Evolutionary conservation across 2,113 vertebrate species (phyloP).

Genomic region (Rallus limicola): DNA sequence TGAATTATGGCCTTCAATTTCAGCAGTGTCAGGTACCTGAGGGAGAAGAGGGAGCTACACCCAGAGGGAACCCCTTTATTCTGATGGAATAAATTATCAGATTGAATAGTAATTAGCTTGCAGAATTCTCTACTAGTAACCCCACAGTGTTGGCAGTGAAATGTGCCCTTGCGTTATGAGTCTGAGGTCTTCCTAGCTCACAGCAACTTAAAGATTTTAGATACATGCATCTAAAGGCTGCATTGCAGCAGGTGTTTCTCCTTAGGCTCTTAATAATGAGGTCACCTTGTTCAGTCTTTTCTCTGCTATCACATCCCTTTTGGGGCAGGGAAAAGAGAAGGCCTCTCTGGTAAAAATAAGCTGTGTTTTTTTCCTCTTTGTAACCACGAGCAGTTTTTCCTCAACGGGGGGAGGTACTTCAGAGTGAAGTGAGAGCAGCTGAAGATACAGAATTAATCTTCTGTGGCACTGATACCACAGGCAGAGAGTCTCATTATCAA

Average conservation of each 20-base stretch:
- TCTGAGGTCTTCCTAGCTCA: background rate
- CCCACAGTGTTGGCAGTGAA: background rate
- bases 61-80: constrained; percentile 6
- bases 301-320: background rate
- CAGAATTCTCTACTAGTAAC: background rate
- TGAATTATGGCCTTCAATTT: constrained; percentile 41
- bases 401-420: background rate
- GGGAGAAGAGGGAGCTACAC: constrained; percentile 10
- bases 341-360: background rate
- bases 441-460: background rate
- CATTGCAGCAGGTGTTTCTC: background rate
- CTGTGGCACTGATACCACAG: background rate
- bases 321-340: background rate
- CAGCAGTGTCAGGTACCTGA: background rate
- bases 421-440: background rate
- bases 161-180: background rate
- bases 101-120: constrained; percentile 10
- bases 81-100: constrained; percentile 17
- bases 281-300: background rate
- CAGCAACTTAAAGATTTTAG: background rate
- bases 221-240: background rate
- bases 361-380: background rate
- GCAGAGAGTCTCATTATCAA: background rate
- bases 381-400: background rate
- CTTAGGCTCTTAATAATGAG: background rate